These are phyloP conservation scores for Leucopsar rothschildi DNA, from an alignment of 2,113 vertebrate species.

Conservation along the genomic window DNA sequence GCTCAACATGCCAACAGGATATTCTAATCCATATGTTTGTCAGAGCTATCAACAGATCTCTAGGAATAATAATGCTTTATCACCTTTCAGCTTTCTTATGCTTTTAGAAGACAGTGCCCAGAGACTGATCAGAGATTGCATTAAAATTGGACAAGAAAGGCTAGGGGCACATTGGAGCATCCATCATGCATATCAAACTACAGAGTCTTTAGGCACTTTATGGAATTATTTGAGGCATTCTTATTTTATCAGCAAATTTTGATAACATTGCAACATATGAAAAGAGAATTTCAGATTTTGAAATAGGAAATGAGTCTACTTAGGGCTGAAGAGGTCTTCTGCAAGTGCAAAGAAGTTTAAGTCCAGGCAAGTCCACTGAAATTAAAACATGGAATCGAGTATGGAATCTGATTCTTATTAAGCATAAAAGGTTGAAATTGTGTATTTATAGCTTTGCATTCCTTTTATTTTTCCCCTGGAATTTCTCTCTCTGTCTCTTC, in stretches of 20 bases:
- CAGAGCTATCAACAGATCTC: background rate
- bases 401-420: background rate
- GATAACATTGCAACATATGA: background rate
- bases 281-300: background rate
- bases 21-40: background rate
- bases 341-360: background rate
- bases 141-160: background rate
- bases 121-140: background rate
- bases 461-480: background rate
- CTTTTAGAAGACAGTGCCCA: background rate
- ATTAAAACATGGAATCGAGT: background rate
- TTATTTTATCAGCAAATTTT: background rate
- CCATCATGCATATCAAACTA: background rate
- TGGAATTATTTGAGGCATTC: background rate
- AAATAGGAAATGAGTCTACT: background rate
- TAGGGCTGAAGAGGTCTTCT: background rate
- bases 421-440: background rate
- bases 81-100: background rate
- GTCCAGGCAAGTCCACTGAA: background rate
- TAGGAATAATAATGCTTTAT: background rate
- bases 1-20: background rate
- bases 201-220: background rate
- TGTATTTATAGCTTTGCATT: background rate
- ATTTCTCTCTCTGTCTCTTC: background rate
- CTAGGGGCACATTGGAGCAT: background rate